These are phyloP conservation scores for Trypoxylus dichotomus DNA, from an alignment of 1,140 invertebrate genomes.

Conservation along the genomic window DNA sequence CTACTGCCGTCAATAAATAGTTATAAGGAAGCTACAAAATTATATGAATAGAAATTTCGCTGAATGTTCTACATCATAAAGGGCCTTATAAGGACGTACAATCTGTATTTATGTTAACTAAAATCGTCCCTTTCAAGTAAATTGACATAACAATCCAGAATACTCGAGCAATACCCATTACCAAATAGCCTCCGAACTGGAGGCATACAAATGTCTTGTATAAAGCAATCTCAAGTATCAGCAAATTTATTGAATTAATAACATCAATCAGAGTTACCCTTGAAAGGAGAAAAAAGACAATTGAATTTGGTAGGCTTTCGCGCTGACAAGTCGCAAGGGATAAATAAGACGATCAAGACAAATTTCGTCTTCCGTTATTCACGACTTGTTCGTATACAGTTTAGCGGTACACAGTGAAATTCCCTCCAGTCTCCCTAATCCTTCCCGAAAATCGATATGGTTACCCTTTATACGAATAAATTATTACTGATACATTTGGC, in stretches of 20 bases:
- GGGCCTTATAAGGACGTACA: no score
- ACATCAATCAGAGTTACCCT: constrained; percentile 1
- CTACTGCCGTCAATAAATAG: no score
- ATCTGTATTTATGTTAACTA: no score
- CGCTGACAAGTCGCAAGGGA: neutral
- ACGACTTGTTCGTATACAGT: neutral
- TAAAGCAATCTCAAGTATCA: neutral
- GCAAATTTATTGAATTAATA: constrained; percentile 8
- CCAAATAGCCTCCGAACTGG: neutral
- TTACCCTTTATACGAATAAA: constrained; percentile 1
- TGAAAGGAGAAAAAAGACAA: constrained; percentile 6
- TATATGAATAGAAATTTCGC: no score
- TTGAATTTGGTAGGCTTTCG: neutral
- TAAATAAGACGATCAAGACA: constrained; percentile 13
- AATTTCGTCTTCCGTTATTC: neutral
- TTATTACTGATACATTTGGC: constrained; percentile 17
- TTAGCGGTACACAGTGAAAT: neutral
- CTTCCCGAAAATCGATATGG: neutral
- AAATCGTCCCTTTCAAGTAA: no score
- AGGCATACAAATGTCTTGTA: neutral
- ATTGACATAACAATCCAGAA: neutral
- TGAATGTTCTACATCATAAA: no score
- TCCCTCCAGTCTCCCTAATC: neutral
- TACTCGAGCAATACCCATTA: neutral
- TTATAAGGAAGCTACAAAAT: no score